phyloP scores from a whole-genome alignment of 2,113 vertebrate species.

The Eurystomus gularis region DNA sequence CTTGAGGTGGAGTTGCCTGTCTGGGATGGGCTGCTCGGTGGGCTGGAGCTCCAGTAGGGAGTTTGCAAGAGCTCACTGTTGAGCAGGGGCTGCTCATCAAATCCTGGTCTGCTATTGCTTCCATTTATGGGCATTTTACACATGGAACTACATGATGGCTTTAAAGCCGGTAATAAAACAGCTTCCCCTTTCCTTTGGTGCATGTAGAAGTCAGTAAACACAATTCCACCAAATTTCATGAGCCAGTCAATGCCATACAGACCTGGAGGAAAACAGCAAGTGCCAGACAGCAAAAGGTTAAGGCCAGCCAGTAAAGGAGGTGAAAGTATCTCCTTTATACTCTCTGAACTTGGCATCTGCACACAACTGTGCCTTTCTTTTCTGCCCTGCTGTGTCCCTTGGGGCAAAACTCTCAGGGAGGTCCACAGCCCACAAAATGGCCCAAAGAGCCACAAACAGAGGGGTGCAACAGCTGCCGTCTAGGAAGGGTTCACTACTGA shows the following conservation, averaged over 20 bases:
- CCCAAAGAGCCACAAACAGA: fast-evolving
- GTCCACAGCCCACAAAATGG: neutral
- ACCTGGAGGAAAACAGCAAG: neutral
- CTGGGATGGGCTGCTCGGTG: fast-evolving
- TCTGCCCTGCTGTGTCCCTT: neutral
- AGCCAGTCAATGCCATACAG: neutral
- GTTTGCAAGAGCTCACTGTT: neutral
- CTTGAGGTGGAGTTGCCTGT: neutral
- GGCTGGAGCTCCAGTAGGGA: neutral
- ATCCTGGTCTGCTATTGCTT: neutral
- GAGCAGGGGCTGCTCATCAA: neutral
- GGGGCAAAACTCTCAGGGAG: neutral
- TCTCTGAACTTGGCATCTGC: neutral
- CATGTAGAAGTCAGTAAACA: neutral
- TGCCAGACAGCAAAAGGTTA: neutral
- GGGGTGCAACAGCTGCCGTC: neutral
- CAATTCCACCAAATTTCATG: neutral
- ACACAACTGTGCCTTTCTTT: neutral
- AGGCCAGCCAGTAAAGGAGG: neutral
- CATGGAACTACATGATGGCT: neutral
- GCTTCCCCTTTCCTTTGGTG: neutral
- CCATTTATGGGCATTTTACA: neutral
- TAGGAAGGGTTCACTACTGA: neutral
- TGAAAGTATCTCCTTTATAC: neutral
- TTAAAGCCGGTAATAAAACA: neutral